phyloP scores from a whole-genome alignment of 2,797 vertebrate genomes.

The Poeciliopsis presidionis region DNA sequence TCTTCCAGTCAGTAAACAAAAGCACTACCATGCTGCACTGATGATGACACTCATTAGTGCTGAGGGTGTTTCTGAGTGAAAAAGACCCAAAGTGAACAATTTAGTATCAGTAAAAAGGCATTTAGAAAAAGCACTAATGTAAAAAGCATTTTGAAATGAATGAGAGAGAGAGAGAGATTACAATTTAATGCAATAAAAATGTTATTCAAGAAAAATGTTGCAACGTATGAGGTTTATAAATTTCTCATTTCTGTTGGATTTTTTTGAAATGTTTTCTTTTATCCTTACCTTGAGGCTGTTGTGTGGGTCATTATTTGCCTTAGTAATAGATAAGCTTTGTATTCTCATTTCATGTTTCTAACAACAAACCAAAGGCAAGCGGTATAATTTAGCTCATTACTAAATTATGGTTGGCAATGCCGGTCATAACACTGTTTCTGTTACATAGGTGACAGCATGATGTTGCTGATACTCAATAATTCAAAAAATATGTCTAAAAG shows the following conservation, averaged over 20 bases:
- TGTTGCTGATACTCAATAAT: conserved; percentile 23
- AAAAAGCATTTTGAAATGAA: not conserved
- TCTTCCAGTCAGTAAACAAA: not conserved
- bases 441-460: conserved; percentile 19
- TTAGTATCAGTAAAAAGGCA: not conserved
- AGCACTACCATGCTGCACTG: not conserved
- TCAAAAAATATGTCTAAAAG: conserved; percentile 24
- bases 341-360: conserved; percentile 21
- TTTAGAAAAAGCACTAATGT: not conserved
- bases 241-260: conserved; percentile 43
- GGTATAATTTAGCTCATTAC: conserved; percentile 44
- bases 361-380: conserved; percentile 38
- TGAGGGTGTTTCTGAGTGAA: not conserved
- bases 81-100: not conserved
- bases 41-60: not conserved
- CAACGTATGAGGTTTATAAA: not conserved
- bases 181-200: not conserved
- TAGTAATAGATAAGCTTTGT: conserved; percentile 14
- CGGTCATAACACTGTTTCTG: conserved; percentile 20
- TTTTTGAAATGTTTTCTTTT: conserved; percentile 17
- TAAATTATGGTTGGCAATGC: conserved; percentile 16
- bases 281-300: conserved; percentile 16
- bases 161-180: not conserved
- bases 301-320: conserved; percentile 42
- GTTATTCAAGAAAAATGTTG: not conserved